Evolutionary conservation across 1,140 invertebrate species (phyloP).

Genomic region (Sitobion miscanthi): DNA sequence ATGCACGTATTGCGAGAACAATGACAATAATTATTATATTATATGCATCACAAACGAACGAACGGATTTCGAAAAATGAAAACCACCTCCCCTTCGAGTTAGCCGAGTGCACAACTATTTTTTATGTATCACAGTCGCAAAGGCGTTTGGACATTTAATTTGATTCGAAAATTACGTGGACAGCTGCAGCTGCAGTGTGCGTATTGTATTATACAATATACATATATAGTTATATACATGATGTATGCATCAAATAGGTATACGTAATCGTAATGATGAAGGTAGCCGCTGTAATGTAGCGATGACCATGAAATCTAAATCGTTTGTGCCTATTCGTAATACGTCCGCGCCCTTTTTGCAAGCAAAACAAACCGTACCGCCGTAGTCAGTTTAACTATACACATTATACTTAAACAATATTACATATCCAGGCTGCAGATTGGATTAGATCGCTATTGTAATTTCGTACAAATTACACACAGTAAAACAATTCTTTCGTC

Average conservation of each 20-base stretch:
- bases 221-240: not conserved
- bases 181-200: not conserved
- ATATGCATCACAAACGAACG: not conserved
- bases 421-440: not conserved
- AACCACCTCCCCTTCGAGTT: not conserved
- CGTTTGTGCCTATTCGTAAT: not conserved
- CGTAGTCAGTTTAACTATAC: not conserved
- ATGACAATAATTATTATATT: not conserved
- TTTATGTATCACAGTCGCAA: not conserved
- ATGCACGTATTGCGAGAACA: not conserved
- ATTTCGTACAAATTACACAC: not conserved
- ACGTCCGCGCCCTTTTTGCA: constrained; percentile 29
- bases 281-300: not conserved
- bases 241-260: not conserved
- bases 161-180: not conserved
- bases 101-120: not conserved
- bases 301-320: constrained; percentile 27
- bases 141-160: not conserved
- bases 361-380: not conserved
- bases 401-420: no score
- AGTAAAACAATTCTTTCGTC: not conserved
- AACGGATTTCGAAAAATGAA: not conserved
- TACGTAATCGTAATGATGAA: not conserved
- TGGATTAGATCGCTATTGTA: not conserved
- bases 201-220: not conserved